Base-by-base conservation (phyloP, 1,140 invertebrate genomes). In the Ruditapes philippinarum region DNA sequence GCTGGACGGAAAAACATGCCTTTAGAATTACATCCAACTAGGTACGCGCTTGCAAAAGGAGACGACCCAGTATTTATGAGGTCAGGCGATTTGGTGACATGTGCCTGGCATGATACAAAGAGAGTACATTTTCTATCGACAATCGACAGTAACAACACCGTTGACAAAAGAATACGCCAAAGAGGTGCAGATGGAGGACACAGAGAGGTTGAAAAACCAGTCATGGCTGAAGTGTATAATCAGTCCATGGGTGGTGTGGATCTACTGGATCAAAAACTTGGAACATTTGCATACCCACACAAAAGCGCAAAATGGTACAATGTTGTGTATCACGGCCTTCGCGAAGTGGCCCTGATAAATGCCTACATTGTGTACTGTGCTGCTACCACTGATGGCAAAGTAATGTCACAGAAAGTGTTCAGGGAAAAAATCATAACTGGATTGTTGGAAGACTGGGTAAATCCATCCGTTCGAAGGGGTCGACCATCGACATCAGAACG, bases 271-370 rank as follows among this genome's bases (percentile, higher is more conserved):
- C 70, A 89, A 62, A 54, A 36, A 19, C 2, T 85, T 0, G 45
- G 57, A 54, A 62, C 42, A 28, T 84, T 65, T 79, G 31, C 11
- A 7, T 73, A 79, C 36, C 81, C 81, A 0, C 81, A 80, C 42
- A 57, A 76, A 36, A 33, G 33, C 28, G 42, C 57, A 19, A 89
- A 89, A 51, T 89, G 88, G 82, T 85, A 89, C 40, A 78, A 12
- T 25, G 74, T 57, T 9, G 49, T 89, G 25, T 89, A 36, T 60
- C 81, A 89, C 28, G 2, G 74, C 22, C 2, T 65, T 57, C 12
- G 81, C 22, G 88, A 89, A 40, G 70, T 68, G 2, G 88, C 88
- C 0, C 5, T 89, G 9, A 70, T 89, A 0, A 89, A 89, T 83
- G 80, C n/a, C 12, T 89, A 79, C 31, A 84, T 89, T 33, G 22